phyloP scores from a whole-genome alignment of 2,797 vertebrate genomes.

The Simalia tracyae region DNA sequence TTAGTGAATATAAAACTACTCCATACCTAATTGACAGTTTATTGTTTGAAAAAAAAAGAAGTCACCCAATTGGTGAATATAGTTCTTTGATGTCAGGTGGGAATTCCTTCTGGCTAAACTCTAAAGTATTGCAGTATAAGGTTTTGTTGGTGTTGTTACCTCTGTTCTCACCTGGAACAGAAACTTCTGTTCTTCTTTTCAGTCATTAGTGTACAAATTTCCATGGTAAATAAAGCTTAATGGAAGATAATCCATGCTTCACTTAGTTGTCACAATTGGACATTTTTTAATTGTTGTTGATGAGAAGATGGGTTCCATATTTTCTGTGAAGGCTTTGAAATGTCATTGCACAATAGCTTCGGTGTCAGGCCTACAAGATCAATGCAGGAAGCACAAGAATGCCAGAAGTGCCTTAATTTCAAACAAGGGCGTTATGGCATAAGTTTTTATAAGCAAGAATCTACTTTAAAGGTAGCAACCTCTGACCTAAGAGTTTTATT shows the following conservation, averaged over 20 bases:
- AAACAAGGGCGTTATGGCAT: neutral
- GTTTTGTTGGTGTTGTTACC: neutral
- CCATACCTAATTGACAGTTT: too few relatives aligned
- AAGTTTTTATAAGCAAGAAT: neutral
- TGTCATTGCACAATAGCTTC: neutral
- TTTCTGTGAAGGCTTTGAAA: neutral
- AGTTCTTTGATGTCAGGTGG: too few relatives aligned
- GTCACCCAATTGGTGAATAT: too few relatives aligned
- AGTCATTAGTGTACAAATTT: neutral
- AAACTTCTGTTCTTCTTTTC: neutral
- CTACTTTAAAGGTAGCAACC: too few relatives aligned
- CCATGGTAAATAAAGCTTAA: neutral
- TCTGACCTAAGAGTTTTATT: too few relatives aligned
- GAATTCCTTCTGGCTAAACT: too few relatives aligned
- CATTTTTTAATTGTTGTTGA: neutral
- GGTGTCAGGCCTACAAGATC: neutral
- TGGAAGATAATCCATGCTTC: neutral
- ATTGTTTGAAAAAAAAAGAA: too few relatives aligned
- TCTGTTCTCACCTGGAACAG: neutral
- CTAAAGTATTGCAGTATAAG: neutral
- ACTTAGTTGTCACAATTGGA: neutral
- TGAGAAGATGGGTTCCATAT: neutral
- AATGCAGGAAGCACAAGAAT: neutral
- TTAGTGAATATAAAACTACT: too few relatives aligned
- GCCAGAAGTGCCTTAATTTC: neutral